These are phyloP conservation scores for Podargus strigoides DNA, from an alignment of 2,797 vertebrate genomes.

Conservation along the genomic window DNA sequence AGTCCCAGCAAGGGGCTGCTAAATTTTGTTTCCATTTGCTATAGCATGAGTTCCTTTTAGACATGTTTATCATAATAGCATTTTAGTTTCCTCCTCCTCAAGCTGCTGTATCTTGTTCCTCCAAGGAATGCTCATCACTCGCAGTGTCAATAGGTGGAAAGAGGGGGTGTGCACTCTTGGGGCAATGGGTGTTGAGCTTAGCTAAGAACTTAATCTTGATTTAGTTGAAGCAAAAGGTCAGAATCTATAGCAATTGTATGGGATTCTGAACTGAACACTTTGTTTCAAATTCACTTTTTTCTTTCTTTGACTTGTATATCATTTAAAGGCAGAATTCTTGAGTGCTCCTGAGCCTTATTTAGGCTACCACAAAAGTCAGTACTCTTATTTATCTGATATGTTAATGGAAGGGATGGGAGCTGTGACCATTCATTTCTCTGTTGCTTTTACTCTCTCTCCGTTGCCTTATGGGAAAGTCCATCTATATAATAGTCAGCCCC, in stretches of 20 bases:
- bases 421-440: background rate
- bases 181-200: background rate
- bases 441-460: background rate
- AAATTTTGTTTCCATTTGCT: background rate
- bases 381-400: background rate
- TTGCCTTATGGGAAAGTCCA: background rate
- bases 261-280: background rate
- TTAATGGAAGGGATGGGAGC: background rate
- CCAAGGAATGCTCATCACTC: background rate
- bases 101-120: background rate
- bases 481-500: background rate
- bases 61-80: background rate
- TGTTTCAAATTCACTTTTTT: background rate
- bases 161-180: background rate
- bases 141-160: background rate
- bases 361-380: background rate
- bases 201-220: background rate
- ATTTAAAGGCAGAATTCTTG: background rate
- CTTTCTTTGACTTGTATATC: background rate
- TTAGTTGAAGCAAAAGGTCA: background rate
- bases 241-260: background rate
- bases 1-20: background rate
- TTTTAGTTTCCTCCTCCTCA: background rate
- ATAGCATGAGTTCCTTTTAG: background rate
- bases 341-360: background rate